These are phyloP conservation scores for Aphidius ervi DNA, from an alignment of 1,140 invertebrate genomes.

Conservation along the genomic window DNA sequence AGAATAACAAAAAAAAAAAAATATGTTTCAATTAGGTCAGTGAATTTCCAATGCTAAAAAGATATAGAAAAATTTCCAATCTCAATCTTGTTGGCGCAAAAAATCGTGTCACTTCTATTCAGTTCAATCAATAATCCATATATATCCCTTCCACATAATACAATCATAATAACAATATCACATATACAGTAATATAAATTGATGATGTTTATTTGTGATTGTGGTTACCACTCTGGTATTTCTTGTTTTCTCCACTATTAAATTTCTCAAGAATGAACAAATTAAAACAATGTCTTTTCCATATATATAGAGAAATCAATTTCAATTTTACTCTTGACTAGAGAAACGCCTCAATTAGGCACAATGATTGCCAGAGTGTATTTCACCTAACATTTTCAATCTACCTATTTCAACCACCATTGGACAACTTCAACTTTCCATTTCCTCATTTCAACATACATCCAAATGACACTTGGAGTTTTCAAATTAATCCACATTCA, in stretches of 20 bases:
- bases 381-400: neutral
- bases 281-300: conserved; percentile 21
- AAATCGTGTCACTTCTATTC: neutral
- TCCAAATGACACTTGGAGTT: conserved; percentile 6
- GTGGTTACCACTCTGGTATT: too few relatives aligned
- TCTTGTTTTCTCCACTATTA: neutral
- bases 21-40: conserved; percentile 25
- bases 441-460: neutral
- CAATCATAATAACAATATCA: too few relatives aligned
- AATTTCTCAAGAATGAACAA: conserved; percentile 15
- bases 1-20: neutral
- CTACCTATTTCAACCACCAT: too few relatives aligned
- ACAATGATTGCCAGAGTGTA: conserved; percentile 23
- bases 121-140: neutral
- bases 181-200: too few relatives aligned
- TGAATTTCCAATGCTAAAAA: conserved; percentile 17
- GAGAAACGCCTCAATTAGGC: conserved; percentile 23
- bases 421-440: neutral
- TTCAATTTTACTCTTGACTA: conserved; percentile 28
- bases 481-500: conserved; percentile 14
- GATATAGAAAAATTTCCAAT: neutral
- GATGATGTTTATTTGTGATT: too few relatives aligned
- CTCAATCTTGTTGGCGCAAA: too few relatives aligned
- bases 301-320: conserved; percentile 14
- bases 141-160: too few relatives aligned